Conservation (phyloP, 2,888 invertebrate genomes). For the Thymelicus acteon region DNA sequence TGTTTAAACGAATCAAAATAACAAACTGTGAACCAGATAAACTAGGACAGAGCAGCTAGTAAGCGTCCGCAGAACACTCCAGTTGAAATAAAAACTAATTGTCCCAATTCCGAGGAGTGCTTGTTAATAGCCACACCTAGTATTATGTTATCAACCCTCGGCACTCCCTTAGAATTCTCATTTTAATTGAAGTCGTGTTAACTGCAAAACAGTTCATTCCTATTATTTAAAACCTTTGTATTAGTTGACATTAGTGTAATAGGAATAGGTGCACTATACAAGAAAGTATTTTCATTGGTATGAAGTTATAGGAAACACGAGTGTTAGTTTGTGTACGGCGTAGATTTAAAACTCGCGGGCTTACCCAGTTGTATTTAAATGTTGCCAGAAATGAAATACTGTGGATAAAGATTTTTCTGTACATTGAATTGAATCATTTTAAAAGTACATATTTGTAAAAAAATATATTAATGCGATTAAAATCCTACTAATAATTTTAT, state of each 20-base stretch:
- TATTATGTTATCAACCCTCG: conserved; percentile 63
- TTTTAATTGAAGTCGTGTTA: conserved; percentile 43
- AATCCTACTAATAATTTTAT: too few relatives aligned
- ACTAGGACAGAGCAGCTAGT: conserved; percentile 43
- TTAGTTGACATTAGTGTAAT: neutral
- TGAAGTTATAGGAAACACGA: neutral
- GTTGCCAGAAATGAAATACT: neutral
- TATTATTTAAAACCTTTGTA: conserved; percentile 1
- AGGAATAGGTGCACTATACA: neutral
- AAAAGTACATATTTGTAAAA: too few relatives aligned
- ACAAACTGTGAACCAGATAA: conserved; percentile 39
- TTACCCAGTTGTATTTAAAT: neutral
- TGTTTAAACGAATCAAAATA: conserved; percentile 33
- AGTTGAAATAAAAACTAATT: conserved; percentile 68
- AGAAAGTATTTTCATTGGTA: neutral
- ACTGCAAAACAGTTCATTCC: conserved; percentile 30
- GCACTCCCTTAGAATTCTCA: conserved; percentile 57
- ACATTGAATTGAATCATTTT: too few relatives aligned
- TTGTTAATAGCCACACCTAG: conserved; percentile 68
- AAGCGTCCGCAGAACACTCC: conserved; percentile 55
- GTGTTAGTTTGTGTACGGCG: neutral
- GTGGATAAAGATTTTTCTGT: too few relatives aligned
- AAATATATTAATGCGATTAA: too few relatives aligned
- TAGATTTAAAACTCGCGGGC: conserved; percentile 9
- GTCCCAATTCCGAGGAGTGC: conserved; percentile 75